These are phyloP conservation scores for Sipunculus nudus DNA, from an alignment of 2,888 invertebrate genomes.

Conservation along the genomic window DNA sequence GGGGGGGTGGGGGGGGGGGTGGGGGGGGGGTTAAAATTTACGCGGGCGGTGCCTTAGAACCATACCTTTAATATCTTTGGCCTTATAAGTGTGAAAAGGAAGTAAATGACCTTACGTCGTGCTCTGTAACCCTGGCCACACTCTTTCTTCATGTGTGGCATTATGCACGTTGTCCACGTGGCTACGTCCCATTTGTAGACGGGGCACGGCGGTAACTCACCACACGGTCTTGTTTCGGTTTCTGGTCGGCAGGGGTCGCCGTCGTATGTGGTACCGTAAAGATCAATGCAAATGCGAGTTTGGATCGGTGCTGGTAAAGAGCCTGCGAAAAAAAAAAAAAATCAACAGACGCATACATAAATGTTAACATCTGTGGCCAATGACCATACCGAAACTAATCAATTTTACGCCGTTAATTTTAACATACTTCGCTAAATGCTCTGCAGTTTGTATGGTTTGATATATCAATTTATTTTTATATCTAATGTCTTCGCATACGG, in stretches of 20 bases:
- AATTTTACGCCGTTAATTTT: background rate
- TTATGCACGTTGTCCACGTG: slow-evolving; percentile 68
- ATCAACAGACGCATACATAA: too few relatives aligned
- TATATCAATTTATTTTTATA: too few relatives aligned
- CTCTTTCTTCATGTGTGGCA: slow-evolving; percentile 46
- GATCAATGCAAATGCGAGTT: slow-evolving; percentile 46
- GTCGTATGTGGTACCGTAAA: slow-evolving; percentile 47
- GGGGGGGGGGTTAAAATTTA: too few relatives aligned
- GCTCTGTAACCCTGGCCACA: slow-evolving; percentile 58
- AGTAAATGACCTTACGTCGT: slow-evolving; percentile 57
- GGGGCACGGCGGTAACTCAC: slow-evolving; percentile 63
- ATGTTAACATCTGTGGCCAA: too few relatives aligned
- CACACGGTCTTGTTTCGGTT: slow-evolving; percentile 52
- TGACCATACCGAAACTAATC: too few relatives aligned
- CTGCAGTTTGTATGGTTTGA: too few relatives aligned
- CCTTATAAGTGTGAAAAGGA: too few relatives aligned
- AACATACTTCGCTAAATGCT: background rate
- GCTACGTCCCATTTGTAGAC: slow-evolving; percentile 67
- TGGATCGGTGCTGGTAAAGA: slow-evolving; percentile 28
- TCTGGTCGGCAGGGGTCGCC: slow-evolving; percentile 53
- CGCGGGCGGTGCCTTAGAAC: too few relatives aligned
- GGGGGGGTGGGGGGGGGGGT: too few relatives aligned
- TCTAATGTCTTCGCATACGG: too few relatives aligned
- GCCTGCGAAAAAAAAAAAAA: background rate
- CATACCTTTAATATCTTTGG: too few relatives aligned